Evolutionary conservation across 2,113 vertebrate genomes (phyloP), one percentile per base, ranked within the genome.

Genomic region (Bombycilla garrulus): DNA sequence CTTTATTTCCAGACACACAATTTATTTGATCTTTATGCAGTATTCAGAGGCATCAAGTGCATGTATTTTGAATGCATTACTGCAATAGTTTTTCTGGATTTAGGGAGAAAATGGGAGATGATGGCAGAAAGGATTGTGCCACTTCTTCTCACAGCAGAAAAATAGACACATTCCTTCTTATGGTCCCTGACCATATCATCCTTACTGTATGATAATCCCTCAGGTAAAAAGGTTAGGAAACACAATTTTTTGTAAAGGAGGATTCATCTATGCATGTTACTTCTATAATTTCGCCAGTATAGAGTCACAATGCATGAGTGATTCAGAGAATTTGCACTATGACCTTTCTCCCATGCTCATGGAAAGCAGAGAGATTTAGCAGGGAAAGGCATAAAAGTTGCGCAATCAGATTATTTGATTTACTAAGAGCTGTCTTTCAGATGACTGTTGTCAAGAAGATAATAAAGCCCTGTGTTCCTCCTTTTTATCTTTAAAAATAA

Each of bases 401-500:
- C 50, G 66, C 64, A 16, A 78, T 69, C 33, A 62, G 54, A 56
- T 18, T 36, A 53, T 29, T 4, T 5, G 20, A 38, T 67, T 81
- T 12, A 26, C 44, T 88, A n/a, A 53, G 58, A 88, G 7, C 6
- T 74, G 69, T 47, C 84, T 88, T 94, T 92, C 33, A 78, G 42
- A 38, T 2, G 4, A 62, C 14, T 74, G 16, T 9, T 88, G 19
- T 10, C 12, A 84, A 70, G 36, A 71, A n/a, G 31, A 38, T 45
- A 81, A 71, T 45, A 83, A 71, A 64, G 5, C 18, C 26, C 23
- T 44, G 3, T 17, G 4, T 42, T 74, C 10, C 1, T 26, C 5
- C n/a, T 29, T 88, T 91, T 67, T 56, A 26, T 67, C 28, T 51
- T 94, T 47, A 48, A 69, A 93, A 81, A 85, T 47, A 57, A 72